Evolutionary conservation across 2,113 vertebrate species (phyloP), one percentile per base, ranked within the genome.

Genomic region (Asarcornis scutulata): DNA sequence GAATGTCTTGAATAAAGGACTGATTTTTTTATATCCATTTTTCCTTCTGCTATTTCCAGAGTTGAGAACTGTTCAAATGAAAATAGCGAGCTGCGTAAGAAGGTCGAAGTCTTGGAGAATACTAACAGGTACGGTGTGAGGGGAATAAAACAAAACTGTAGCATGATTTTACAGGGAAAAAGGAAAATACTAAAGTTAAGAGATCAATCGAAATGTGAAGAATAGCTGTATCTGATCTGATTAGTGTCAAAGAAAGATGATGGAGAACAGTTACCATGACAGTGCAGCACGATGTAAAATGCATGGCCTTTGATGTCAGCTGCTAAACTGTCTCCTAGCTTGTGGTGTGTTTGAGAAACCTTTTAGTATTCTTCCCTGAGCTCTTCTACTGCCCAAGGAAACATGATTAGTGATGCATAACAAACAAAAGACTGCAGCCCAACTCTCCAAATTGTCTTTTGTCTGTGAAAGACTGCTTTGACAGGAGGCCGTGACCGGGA

Each of bases 11-110:
- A 63, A 63, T 55, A 60, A 76, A 53, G 66, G 31, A 46, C 26
- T 50, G 32, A 9, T 40, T 32, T 62, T 50, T 92, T 86, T 38
- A 23, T 9, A 6, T 80, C 88, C 46, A 16, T 74, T 12, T 78
- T 83, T 83, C 42, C 14, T 62, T 55, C 67, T 97, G 16, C 40
- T 67, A 40, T 56, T 34, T 83, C n/a, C 76, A 99, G 99, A 98
- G 99, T 99, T 96, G 99, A 99, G 97, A 99, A 98, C 31, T 99
- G 99, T 96, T 99, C 99, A 78, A 99, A 98, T 12, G 99, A 99
- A 97, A 99, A 99, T 95, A 97, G 95, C 63, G 99, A 99, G 91
- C 98, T 99, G 60, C 98, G 99, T 94, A 98, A 99, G 97, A 99
- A 99, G 96, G 99, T 99, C 31, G 99, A 99, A 92, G 99, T 98